Base-by-base conservation (phyloP, 2,797 vertebrate genomes). In the Halcyon leucocephala region DNA sequence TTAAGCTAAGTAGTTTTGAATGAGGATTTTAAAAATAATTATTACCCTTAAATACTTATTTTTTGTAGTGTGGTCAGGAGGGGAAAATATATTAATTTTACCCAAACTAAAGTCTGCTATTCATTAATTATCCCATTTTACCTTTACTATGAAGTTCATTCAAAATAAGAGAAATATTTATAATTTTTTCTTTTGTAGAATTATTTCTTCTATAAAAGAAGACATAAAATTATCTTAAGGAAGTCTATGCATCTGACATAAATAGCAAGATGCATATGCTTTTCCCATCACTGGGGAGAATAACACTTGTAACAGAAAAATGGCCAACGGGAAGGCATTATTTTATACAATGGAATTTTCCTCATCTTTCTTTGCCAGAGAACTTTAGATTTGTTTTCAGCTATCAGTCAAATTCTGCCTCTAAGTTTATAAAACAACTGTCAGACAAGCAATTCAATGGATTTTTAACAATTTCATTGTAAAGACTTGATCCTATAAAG, bases 111-210 rank as follows among this genome's bases (percentile, higher is more conserved):
- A 95, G 95, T 95, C 49, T 70, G 28, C 20, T 96, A 80, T 96
- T 97, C 89, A 91, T 95, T 96, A 96, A 81, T 96, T 97, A 87
- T 89, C 52, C 66, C 51, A 58, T 93, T 97, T 97, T 96, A 90
- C 44, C 48, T 97, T 96, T 87, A 65, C 33, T 93, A 33, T 91
- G 51, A 90, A 82, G 28, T 95, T 97, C 96, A 94, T 93, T 97
- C 28, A 54, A 95, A 89, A 58, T 69, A 62, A 97, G 46, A 91
- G n/a, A 90, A 90, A 29, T 13, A 78, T 55, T 22, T 33, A 25
- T 90, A 49, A 91, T 91, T 96, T 96, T 96, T 89, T 93, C 52
- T 90, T 86, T 60, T 64, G 41, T 62, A 92, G 46, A 90, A 89
- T 96, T 86, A 93, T 83, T 96, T 96, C 3, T 97, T 97, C 77